Evolutionary conservation across 2,888 invertebrate genomes (phyloP), one percentile per base, ranked within the genome.

Genomic region (Lampropteryx suffumata): DNA sequence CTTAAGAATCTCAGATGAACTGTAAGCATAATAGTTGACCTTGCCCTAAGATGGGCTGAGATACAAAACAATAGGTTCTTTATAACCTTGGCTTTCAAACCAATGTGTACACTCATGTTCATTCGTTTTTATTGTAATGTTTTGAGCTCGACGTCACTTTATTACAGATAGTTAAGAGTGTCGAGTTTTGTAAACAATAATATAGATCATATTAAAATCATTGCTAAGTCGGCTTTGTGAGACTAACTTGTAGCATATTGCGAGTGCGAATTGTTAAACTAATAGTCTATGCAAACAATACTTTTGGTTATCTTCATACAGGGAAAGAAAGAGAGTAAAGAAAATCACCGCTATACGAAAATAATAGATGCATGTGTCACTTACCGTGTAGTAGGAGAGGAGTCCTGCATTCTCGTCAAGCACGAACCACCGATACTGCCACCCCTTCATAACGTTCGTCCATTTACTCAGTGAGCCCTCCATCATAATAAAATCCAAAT

Each of bases 361-460:
- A 41, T 47, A 41, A 53, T 45, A n/a, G 3, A 40, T 55, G 56
- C 53, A 71, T 77, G 86, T 79, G 88, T 85, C 88, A 92, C 96
- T 93, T 91, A 98, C 98, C 84, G 99, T 99, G 81, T 98, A 99
- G 88, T 99, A 99, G 5, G 98, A 97, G 52, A 99, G 92, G 56
- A 99, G 92, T 43, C 98, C 99, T 67, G 97, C 96, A 87, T 96
- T 97, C 85, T 98, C 98, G 90, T 99, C 99, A 70, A 99, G 90
- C 70, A 99, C 99, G 91, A 99, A 99, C 98, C 99, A 99, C 65
- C 99, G 94, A 91, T 98, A 99, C 87, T 99, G 99, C 99, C 99
- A 99, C 64, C 99, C 99, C 84, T 97, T 97, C 93, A 98, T 97
- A 76, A 98, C 97, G 92, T 98, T 98, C 64, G 98, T 98, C 98